These are phyloP conservation scores for Rana temporaria DNA, from an alignment of 2,113 vertebrate genomes.

Conservation along the genomic window DNA sequence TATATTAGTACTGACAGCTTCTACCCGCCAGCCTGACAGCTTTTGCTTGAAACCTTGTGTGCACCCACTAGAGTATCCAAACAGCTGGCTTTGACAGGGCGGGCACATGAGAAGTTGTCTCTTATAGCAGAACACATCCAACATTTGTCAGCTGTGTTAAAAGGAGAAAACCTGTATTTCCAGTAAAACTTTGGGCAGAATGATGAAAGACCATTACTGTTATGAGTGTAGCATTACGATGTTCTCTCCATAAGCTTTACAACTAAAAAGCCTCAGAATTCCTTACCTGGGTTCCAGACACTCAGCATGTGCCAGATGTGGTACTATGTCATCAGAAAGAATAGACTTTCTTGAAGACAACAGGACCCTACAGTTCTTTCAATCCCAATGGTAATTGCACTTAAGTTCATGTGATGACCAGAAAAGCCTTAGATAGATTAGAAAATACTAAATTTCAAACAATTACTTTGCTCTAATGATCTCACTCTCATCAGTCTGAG, in stretches of 20 bases:
- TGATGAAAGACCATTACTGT: no score
- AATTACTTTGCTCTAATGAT: conserved; percentile 18
- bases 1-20: no score
- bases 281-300: background rate
- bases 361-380: background rate
- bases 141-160: no score
- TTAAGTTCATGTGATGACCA: background rate
- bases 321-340: conserved; percentile 4
- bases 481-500: conserved; percentile 26
- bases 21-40: no score
- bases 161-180: no score
- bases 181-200: no score
- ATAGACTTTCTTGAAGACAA: background rate
- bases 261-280: background rate
- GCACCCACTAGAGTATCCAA: no score
- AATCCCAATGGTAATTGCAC: background rate
- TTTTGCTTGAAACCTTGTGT: no score
- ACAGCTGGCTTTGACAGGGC: no score
- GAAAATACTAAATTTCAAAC: conserved; percentile 6
- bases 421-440: conserved; percentile 9
- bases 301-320: background rate
- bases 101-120: no score
- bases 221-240: background rate
- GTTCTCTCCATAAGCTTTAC: background rate
- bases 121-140: no score